Evolutionary conservation across 1,140 invertebrate species (phyloP).

Genomic region (Macrosteles quadrilineatus): DNA sequence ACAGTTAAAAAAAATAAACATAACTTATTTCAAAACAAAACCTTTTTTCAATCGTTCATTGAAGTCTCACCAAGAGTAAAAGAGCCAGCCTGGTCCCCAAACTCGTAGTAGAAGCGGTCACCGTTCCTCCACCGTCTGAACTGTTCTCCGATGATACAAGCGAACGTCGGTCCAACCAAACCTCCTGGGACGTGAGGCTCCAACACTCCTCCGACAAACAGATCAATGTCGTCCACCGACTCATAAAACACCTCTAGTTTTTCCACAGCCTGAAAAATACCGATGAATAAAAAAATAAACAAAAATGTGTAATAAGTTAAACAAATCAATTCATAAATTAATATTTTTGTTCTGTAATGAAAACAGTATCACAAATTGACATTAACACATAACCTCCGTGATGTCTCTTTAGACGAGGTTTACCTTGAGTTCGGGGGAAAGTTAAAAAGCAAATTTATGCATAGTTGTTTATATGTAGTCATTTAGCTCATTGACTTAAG

Average conservation of each 20-base stretch:
- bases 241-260: conserved; percentile 59
- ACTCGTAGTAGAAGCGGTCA: conserved; percentile 83
- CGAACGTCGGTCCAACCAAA: conserved; percentile 85
- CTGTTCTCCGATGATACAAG: conserved; percentile 86
- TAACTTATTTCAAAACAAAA: no score
- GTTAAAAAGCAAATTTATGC: no score
- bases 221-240: conserved; percentile 82
- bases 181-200: conserved; percentile 77
- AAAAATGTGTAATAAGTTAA: not conserved
- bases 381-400: no score
- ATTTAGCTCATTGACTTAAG: no score
- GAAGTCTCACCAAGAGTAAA: conserved; percentile 68
- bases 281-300: not conserved
- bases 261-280: conserved; percentile 59
- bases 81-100: conserved; percentile 59
- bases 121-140: conserved; percentile 80
- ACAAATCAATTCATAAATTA: not conserved
- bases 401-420: no score
- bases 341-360: no score
- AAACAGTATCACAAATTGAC: no score
- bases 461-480: no score
- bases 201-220: conserved; percentile 89
- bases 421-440: no score
- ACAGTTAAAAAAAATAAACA: no score
- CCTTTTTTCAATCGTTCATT: no score